Percentiles rank a stretch among this genome's conserved stretches.
These are phyloP conservation scores for Pseudococcus longispinus DNA, from an alignment of 2,888 invertebrate genomes.

Conservation along the genomic window DNA sequence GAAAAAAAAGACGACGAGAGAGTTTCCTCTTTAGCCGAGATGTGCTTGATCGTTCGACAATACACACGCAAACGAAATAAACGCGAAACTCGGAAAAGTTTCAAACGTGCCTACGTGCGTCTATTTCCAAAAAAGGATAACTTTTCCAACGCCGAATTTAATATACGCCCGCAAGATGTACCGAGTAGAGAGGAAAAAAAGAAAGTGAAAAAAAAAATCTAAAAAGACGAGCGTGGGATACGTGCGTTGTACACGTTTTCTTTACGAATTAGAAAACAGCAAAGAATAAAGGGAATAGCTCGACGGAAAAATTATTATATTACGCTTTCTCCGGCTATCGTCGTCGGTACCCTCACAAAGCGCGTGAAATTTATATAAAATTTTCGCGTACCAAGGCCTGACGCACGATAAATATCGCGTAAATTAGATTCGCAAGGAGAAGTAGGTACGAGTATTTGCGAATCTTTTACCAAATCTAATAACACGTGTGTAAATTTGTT, in stretches of 20 bases:
- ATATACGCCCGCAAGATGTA: not conserved
- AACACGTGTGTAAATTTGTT: not conserved
- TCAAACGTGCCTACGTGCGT: conserved; percentile 26
- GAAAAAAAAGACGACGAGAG: not conserved
- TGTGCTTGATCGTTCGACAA: conserved; percentile 26
- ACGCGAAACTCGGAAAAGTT: conserved; percentile 20
- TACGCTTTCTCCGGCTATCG: not conserved
- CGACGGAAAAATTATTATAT: not conserved
- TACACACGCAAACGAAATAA: conserved; percentile 22
- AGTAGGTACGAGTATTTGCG: not conserved
- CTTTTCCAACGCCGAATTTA: not conserved
- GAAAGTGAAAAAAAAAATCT: not conserved
- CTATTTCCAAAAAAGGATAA: conserved; percentile 25
- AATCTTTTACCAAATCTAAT: not conserved
- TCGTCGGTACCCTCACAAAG: not conserved
- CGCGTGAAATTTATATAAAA: not conserved
- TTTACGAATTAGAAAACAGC: conserved; percentile 3
- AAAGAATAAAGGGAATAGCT: conserved; percentile 5
- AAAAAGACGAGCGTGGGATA: not conserved
- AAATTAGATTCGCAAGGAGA: not conserved
- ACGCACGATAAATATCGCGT: not conserved
- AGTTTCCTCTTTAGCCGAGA: not conserved
- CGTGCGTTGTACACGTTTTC: conserved; percentile 10
- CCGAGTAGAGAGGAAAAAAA: not conserved
- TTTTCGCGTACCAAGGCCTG: not conserved